Evolutionary conservation across 1,140 invertebrate genomes (phyloP), one percentile per base, ranked within the genome.

Genomic region (Macrostomum lignano): DNA sequence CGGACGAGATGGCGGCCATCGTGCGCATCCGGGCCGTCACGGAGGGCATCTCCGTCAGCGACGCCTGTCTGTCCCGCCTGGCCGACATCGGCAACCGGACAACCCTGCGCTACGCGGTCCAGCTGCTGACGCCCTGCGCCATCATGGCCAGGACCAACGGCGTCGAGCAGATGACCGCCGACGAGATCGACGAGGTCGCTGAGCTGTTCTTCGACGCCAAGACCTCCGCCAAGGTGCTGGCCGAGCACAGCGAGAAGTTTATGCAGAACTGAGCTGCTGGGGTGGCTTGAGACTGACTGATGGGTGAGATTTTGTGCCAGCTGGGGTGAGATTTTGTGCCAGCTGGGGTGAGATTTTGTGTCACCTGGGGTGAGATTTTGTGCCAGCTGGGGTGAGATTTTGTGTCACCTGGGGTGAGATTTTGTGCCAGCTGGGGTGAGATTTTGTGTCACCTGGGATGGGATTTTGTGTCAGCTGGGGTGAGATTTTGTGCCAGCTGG

Each of bases 161-260:
- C 14, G 65, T 75, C 41, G 63, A 67, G n/a, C 60, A 62, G 32
- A 78, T 94, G 22, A 38, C 38, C 15, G 41, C 42, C 19, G 49
- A 57, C 22, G 56, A 94, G 50, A 62, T 96, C 15, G 63, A 70
- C 28, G 76, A 88, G 58, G 72, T 78, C 5, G 65, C 68, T 39
- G 59, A 67, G 22, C 60, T 94, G 1, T 94, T 96, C 58, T 65
- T 82, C 25, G 86, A 96, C 63, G 81, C 81, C 11, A 94, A 94
- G 60, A 71, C 77, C 15, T 94, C 84, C 1, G 79, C 81, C 0
- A 74, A 76, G 53, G 74, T 91, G 45, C 60, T 94, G 19, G 67
- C 72, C 1, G 71, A 81, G 49, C 67, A 86, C 45, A 69, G 72
- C 44, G 75, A 81, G 43, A 84, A 86, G 61, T 93, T 69, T 61